phyloP scores from a whole-genome alignment of 2,113 vertebrate genomes.

The Oceanodroma tethys region DNA sequence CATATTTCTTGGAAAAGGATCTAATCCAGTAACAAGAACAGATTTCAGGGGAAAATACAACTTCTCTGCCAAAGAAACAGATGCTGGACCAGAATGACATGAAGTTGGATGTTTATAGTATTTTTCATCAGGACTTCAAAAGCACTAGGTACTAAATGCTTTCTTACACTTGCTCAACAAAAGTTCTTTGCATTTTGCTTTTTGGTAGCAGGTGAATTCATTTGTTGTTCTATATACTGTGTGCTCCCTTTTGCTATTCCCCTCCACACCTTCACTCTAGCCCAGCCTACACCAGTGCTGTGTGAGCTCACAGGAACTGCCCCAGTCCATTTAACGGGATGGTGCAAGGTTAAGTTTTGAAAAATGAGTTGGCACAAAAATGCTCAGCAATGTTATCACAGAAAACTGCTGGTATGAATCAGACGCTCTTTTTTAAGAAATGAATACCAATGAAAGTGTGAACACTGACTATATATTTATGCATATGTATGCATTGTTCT shows the following conservation, averaged over 20 bases:
- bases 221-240: neutral
- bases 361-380: neutral
- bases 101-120: neutral
- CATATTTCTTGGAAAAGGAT: neutral
- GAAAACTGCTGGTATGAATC: neutral
- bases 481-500: neutral
- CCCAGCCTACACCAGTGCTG: neutral
- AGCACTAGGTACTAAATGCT: neutral
- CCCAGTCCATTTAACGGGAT: neutral
- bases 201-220: neutral
- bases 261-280: neutral
- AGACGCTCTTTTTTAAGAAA: neutral
- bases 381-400: fast-evolving
- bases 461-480: neutral
- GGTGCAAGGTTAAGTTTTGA: neutral
- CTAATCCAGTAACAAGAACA: neutral
- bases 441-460: neutral
- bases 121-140: neutral
- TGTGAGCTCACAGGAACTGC: neutral
- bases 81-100: neutral
- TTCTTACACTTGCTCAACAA: neutral
- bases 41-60: neutral
- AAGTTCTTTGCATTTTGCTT: neutral
- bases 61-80: neutral
- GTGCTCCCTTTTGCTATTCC: neutral